These are phyloP conservation scores for Cyanoderma ruficeps DNA, from an alignment of 2,113 vertebrate species.

Conservation along the genomic window DNA sequence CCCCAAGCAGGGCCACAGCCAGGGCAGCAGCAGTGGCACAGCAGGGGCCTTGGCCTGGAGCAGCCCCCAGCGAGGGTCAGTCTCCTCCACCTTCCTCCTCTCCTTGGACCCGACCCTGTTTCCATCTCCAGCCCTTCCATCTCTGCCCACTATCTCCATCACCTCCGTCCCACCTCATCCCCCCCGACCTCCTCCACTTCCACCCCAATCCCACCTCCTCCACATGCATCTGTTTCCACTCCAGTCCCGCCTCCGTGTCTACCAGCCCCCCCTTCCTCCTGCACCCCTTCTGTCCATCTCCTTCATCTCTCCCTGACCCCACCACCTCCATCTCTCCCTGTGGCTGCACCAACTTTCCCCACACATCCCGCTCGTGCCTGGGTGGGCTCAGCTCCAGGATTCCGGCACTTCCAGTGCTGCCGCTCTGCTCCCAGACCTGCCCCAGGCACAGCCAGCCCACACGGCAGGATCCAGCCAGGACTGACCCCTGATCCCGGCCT, in stretches of 20 bases:
- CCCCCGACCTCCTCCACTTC: background rate
- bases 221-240: background rate
- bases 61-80: background rate
- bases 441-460: background rate
- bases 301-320: background rate
- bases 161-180: background rate
- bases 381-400: background rate
- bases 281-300: background rate
- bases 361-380: background rate
- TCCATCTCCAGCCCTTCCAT: background rate
- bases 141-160: background rate
- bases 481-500: background rate
- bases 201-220: too few relatives aligned
- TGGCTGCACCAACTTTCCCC: background rate
- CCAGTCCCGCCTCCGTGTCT: background rate
- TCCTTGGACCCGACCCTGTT: background rate
- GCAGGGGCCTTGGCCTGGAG: background rate
- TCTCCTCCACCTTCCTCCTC: background rate
- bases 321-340: background rate
- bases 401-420: background rate
- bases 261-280: background rate
- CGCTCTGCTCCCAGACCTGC: background rate
- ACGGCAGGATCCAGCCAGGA: background rate
- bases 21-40: accelerated
- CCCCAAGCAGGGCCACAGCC: background rate